Conservation (phyloP, 2,888 invertebrate species). For the Hemaris fuciformis region DNA sequence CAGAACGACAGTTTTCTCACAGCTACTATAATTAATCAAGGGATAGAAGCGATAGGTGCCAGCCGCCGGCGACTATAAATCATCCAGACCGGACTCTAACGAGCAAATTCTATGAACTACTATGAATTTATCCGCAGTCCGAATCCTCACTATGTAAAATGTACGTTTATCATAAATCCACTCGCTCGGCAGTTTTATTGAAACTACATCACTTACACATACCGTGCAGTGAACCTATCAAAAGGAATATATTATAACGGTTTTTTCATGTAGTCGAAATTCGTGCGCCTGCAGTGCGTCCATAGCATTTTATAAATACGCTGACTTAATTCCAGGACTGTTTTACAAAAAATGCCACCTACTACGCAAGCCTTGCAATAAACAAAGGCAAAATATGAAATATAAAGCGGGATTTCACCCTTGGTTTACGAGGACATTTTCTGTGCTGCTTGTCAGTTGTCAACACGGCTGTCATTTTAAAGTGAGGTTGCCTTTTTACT, state of each 20-base stretch:
- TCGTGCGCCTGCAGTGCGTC: neutral
- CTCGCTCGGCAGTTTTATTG: neutral
- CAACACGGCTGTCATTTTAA: slow-evolving; percentile 5
- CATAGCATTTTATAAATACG: neutral
- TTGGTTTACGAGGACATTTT: neutral
- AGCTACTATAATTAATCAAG: slow-evolving; percentile 65
- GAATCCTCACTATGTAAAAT: slow-evolving; percentile 12
- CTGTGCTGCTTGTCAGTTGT: slow-evolving; percentile 4
- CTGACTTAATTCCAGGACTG: neutral
- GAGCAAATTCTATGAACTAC: slow-evolving; percentile 38
- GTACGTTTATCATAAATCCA: neutral
- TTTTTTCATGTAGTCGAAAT: neutral
- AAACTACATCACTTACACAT: neutral
- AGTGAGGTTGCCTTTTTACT: slow-evolving; percentile 1
- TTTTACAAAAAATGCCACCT: neutral
- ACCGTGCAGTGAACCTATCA: neutral
- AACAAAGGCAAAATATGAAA: neutral
- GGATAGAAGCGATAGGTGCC: slow-evolving; percentile 33
- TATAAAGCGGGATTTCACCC: neutral
- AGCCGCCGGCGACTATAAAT: slow-evolving; percentile 53
- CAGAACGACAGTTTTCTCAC: slow-evolving; percentile 68
- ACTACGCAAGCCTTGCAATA: neutral
- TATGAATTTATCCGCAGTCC: slow-evolving; percentile 32
- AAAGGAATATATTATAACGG: neutral
- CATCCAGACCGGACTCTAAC: slow-evolving; percentile 54